Base-by-base conservation (phyloP, 1,140 invertebrate species). In the Camponotus pennsylvanicus region DNA sequence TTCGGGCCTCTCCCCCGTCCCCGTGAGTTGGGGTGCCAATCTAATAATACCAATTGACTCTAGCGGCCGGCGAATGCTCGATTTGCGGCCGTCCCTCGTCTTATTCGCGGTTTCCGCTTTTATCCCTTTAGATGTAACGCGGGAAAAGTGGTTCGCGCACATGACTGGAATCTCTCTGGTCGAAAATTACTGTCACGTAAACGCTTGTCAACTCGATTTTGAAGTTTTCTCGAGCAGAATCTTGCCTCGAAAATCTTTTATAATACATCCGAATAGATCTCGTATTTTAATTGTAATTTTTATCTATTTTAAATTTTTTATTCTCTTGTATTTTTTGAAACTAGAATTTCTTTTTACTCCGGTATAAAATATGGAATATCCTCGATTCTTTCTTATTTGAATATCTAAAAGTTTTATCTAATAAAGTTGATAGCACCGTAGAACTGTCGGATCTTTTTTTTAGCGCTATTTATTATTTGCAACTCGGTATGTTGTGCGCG, bases 11-110 rank as follows among this genome's bases (percentile, higher is more conserved):
- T 37, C 7, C 77, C 69, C 64, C 57, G 15, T 8, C 40, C 69
- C 52, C 66, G 37, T 37, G 40, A 42, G 15, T 91, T 91, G 89
- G 93, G 93, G 92, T 93, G 92, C 93, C 94, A 94, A 95, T 95
- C 94, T 95, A 95, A 95, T 95, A 95, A 95, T 92, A 92, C 92
- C 94, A 94, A 95, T 95, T 94, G 94, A 95, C 94, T 95, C 89
- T 71, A 90, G 88, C 88, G 91, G 88, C 88, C 91, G 90, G 86
- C 92, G 92, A 93, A 93, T 91, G 93, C 93, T 94, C 95, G 92
- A 94, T 94, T 94, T 94, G 94, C 92, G 93, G 93, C 91, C 90
- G 85, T 88, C 85, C 88, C 86, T 89, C 89, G 89, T 87, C 85
- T 91, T 91, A 79, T 87, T 82, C 88, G 89, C 82, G 89, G 89